A percentile compares a stretch with the other conserved stretches of the same genome.
Conservation (phyloP, 2,888 invertebrate species). For the Prosapia bicincta region DNA sequence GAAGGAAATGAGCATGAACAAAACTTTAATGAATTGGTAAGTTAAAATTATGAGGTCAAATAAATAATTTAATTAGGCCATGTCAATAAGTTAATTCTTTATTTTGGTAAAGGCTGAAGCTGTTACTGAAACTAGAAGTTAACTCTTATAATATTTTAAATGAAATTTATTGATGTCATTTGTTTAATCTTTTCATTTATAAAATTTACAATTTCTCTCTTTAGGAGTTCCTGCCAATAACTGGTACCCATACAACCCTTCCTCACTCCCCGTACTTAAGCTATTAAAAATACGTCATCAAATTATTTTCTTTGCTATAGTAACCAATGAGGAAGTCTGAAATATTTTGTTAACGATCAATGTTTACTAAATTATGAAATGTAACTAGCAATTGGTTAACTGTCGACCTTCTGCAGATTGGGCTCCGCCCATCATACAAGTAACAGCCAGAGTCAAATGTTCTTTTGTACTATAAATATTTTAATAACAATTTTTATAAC, state of each 20-base stretch:
- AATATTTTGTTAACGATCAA: not conserved
- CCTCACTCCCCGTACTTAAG: not conserved
- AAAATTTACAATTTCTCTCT: too few relatives aligned
- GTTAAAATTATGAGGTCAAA: conserved; percentile 43
- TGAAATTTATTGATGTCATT: too few relatives aligned
- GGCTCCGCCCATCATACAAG: not conserved
- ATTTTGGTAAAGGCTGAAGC: too few relatives aligned
- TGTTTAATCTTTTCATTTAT: too few relatives aligned
- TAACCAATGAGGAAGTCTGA: not conserved
- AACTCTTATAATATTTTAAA: not conserved
- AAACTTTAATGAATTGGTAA: conserved; percentile 85
- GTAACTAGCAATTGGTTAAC: not conserved
- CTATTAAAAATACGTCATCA: not conserved
- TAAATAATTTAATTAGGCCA: not conserved
- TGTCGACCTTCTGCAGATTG: not conserved
- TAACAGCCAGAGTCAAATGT: not conserved
- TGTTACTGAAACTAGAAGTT: too few relatives aligned
- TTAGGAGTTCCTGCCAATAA: too few relatives aligned
- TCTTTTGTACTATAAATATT: too few relatives aligned
- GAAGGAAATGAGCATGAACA: conserved; percentile 79
- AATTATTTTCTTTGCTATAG: not conserved
- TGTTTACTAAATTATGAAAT: not conserved
- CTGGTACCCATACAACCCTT: not conserved
- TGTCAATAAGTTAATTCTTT: too few relatives aligned
- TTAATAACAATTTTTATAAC: too few relatives aligned